These are phyloP conservation scores for Euwallacea fornicatus DNA, from an alignment of 1,140 invertebrate genomes.

Conservation along the genomic window DNA sequence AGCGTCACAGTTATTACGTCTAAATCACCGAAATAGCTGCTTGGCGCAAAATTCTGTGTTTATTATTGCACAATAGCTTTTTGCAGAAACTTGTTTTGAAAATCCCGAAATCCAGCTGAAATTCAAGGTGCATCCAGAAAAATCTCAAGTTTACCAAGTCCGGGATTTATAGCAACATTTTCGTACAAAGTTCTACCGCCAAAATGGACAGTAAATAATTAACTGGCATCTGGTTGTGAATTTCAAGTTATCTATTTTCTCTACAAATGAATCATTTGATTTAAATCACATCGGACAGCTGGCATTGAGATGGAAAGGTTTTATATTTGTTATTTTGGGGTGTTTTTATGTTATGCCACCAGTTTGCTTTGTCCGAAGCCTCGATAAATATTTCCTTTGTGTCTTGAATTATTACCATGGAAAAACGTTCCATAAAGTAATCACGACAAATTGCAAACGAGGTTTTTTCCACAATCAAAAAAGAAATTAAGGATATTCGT, in stretches of 20 bases:
- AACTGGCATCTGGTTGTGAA: neutral
- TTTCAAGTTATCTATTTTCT: constrained; percentile 1
- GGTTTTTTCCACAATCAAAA: too few relatives aligned
- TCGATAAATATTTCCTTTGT: too few relatives aligned
- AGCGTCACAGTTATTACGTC: constrained; percentile 23
- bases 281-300: constrained; percentile 8
- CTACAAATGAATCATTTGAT: constrained; percentile 19
- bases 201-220: neutral
- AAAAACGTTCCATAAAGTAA: too few relatives aligned
- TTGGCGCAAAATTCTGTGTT: constrained; percentile 5
- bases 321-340: constrained; percentile 21
- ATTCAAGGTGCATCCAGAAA: too few relatives aligned
- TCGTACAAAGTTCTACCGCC: neutral
- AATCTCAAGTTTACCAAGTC: neutral
- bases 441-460: too few relatives aligned
- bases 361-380: too few relatives aligned
- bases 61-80: neutral
- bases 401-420: too few relatives aligned
- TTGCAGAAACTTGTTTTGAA: neutral
- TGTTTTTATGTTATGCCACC: neutral
- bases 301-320: constrained; percentile 14
- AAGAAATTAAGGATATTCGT: too few relatives aligned
- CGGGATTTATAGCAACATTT: neutral
- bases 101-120: too few relatives aligned
- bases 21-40: constrained; percentile 11